phyloP scores from a whole-genome alignment of 1,140 invertebrate genomes.

The Drosophila repleta region DNA sequence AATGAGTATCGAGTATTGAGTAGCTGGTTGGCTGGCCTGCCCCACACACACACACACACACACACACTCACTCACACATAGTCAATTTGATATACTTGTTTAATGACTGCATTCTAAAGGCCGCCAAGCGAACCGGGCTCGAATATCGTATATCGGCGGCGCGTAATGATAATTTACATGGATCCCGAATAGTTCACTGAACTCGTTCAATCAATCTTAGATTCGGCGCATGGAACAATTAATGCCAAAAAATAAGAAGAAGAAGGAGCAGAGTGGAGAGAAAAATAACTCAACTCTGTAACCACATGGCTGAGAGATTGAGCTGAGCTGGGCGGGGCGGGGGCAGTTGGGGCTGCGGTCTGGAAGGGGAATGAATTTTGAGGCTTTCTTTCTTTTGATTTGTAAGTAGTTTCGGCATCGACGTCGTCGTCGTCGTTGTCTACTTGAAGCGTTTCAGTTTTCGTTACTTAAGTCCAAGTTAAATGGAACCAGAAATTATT shows the following conservation, averaged over 20 bases:
- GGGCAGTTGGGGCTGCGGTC: constrained; percentile 13
- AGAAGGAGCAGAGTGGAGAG: constrained; percentile 17
- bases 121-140: constrained; percentile 5
- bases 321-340: background rate
- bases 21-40: constrained; percentile 9
- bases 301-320: constrained; percentile 32
- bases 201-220: constrained; percentile 77
- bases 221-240: constrained; percentile 80
- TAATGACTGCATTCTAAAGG: constrained; percentile 34
- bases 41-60: background rate
- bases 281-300: constrained; percentile 53
- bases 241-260: constrained; percentile 63
- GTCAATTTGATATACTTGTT: constrained; percentile 24
- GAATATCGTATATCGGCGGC: background rate
- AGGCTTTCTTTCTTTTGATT: constrained; percentile 60
- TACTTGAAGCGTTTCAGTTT: constrained; percentile 70
- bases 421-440: constrained; percentile 40
- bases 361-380: constrained; percentile 12
- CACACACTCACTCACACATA: background rate
- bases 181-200: constrained; percentile 40
- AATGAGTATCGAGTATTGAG: constrained; percentile 41
- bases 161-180: constrained; percentile 69
- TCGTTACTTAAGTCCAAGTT: constrained; percentile 76
- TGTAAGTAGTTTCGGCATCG: constrained; percentile 54
- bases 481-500: constrained; percentile 82